Percentiles rank a stretch among this genome's conserved stretches.
Conservation (phyloP, 2,797 vertebrate species). For the Molossus molossus region DNA sequence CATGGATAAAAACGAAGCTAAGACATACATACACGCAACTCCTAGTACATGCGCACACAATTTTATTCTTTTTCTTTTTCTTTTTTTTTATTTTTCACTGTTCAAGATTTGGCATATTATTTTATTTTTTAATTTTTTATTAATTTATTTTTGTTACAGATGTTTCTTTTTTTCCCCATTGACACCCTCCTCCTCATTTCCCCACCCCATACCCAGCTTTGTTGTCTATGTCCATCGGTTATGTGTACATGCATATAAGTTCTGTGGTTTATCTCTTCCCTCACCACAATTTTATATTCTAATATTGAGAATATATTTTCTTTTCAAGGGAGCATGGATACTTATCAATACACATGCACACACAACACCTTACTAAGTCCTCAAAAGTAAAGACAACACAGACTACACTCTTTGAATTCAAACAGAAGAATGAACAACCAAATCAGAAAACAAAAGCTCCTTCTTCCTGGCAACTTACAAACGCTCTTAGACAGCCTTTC, state of each 20-base stretch:
- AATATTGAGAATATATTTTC: neutral
- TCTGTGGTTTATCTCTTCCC: too few species aligned
- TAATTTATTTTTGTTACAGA: too few species aligned
- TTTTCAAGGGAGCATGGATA: neutral
- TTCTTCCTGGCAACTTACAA: slow-evolving; percentile 23
- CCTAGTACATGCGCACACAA: neutral
- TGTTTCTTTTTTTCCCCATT: too few species aligned
- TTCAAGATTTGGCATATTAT: too few species aligned
- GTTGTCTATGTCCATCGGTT: too few species aligned
- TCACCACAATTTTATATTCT: slow-evolving; percentile 11
- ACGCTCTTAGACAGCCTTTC: neutral
- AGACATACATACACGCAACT: neutral
- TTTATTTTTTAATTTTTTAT: too few species aligned
- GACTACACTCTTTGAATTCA: neutral
- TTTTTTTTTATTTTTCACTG: too few species aligned
- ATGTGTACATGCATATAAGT: too few species aligned
- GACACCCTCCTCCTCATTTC: too few species aligned
- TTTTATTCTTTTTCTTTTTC: neutral
- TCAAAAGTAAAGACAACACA: neutral
- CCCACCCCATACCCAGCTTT: too few species aligned
- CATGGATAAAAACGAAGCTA: neutral
- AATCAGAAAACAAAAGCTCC: neutral
- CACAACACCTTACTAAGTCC: neutral
- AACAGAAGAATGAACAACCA: neutral
- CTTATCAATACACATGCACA: neutral